These are phyloP conservation scores for Macquaria ambigua DNA, from an alignment of 2,113 vertebrate genomes.

Conservation along the genomic window DNA sequence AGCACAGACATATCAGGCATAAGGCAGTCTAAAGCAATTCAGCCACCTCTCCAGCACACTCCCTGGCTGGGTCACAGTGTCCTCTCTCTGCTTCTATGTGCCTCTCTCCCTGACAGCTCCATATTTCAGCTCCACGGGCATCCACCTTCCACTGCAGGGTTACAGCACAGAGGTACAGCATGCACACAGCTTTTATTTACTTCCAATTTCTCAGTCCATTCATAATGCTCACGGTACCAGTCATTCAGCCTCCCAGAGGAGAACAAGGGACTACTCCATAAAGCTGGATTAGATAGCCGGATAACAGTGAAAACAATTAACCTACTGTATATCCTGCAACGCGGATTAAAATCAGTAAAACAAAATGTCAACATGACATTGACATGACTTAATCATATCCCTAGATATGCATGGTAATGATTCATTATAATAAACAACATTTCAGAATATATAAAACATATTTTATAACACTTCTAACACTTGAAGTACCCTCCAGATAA, in stretches of 20 bases:
- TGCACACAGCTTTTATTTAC: conserved; percentile 62
- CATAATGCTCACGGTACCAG: conserved; percentile 30
- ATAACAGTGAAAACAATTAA: conserved; percentile 18
- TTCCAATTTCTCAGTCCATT: conserved; percentile 44
- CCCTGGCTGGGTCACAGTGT: conserved; percentile 64
- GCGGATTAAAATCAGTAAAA: not conserved
- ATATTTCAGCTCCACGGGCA: conserved; percentile 74
- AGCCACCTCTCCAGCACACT: conserved; percentile 26
- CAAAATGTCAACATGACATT: not conserved
- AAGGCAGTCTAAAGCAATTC: conserved; percentile 22
- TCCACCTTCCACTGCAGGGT: conserved; percentile 49
- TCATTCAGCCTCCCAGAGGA: conserved; percentile 25
- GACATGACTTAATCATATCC: conserved; percentile 4
- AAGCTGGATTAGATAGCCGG: not conserved
- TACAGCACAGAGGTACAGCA: conserved; percentile 37
- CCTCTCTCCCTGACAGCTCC: conserved; percentile 65
- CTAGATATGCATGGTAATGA: not conserved
- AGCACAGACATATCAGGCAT: not conserved
- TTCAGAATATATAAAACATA: not conserved
- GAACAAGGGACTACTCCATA: not conserved
- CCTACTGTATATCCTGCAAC: not conserved
- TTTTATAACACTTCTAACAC: not conserved
- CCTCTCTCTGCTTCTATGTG: conserved; percentile 56
- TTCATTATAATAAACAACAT: conserved; percentile 5
- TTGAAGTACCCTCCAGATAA: not conserved